phyloP scores from a whole-genome alignment of 1,140 invertebrate genomes.

The Drosophila oshimai region DNA sequence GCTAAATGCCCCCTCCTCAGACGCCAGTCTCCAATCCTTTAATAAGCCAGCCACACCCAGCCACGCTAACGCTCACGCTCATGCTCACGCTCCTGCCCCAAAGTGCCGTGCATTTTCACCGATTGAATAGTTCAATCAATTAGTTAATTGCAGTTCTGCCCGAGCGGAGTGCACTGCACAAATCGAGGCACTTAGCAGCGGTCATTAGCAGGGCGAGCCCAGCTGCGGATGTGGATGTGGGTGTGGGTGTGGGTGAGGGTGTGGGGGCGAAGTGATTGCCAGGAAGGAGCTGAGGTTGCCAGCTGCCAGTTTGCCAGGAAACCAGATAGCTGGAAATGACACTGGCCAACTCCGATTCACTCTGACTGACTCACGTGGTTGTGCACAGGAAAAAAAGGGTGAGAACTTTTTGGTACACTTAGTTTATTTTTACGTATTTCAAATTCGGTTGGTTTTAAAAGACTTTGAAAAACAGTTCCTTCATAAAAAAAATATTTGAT shows the following conservation, averaged over 20 bases:
- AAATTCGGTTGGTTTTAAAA: too few relatives aligned
- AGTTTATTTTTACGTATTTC: too few relatives aligned
- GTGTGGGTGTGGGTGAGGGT: background rate
- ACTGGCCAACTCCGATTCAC: conserved; percentile 12
- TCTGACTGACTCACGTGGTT: conserved; percentile 7
- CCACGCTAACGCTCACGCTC: background rate
- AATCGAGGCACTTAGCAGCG: conserved; percentile 74
- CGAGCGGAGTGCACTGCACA: conserved; percentile 52
- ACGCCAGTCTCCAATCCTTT: conserved; percentile 41
- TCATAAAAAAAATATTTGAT: too few relatives aligned
- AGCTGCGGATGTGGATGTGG: background rate
- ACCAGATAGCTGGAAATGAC: conserved; percentile 49
- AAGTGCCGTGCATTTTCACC: conserved; percentile 54
- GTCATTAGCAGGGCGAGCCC: conserved; percentile 62
- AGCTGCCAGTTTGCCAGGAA: conserved; percentile 48
- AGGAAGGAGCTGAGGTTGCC: conserved; percentile 43
- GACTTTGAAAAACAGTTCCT: too few relatives aligned
- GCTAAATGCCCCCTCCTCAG: conserved; percentile 34
- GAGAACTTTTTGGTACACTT: too few relatives aligned
- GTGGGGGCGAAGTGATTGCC: conserved; percentile 9
- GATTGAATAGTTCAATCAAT: conserved; percentile 81
- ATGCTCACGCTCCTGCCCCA: background rate
- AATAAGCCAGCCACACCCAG: conserved; percentile 49
- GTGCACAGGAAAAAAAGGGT: background rate
- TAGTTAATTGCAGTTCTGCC: conserved; percentile 73